Evolutionary conservation across 2,113 vertebrate genomes (phyloP), one percentile per base, ranked within the genome.

Genomic region (Bothrops jararaca): DNA sequence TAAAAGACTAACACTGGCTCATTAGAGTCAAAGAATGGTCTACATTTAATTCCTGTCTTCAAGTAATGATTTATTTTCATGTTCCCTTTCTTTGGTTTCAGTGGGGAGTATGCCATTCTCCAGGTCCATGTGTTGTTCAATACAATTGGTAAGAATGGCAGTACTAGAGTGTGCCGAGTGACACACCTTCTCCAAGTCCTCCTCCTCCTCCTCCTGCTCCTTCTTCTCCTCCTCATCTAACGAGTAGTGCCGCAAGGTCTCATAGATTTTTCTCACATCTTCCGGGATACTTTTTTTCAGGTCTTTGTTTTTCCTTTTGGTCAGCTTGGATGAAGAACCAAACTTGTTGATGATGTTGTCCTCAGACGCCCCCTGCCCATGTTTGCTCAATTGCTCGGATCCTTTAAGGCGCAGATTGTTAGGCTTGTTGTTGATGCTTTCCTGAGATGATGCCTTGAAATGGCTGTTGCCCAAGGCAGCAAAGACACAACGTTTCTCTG

Each of bases 271-370:
- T 89, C 98, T 97, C 3, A 97, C 97, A 7, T 99, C 98, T 91
- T 99, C 99, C 0, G 98, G 97, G 91, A 99, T 98, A 95, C 98
- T 97, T 96, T 98, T 98, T 96, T 98, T 98, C 91, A 98, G 94
- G 39, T 99, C 99, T 20, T 98, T 98, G 97, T 98, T 99, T 97
- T 98, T 98, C 93, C 98, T 98, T 94, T 99, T 99, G 91, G 98
- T 98, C 96, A 98, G 97, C 94, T 97, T 98, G 93, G 98, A 98
- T 2, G 99, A 98, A 0, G 98, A 98, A 34, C 99, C 98, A 0
- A 99, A 98, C 92, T 98, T 99, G 96, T 99, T 99, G 94, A 99
- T 98, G 96, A 99, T 99, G 95, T 99, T 99, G 93, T 99, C 99
- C 95, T 99, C 99, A 0, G 99, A 99, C 0, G 98, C 98, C 0